A percentile compares a stretch with the other conserved stretches of the same genome.
phyloP scores from a whole-genome alignment of 1,140 invertebrate genomes.

The Zaprionus ghesquierei region DNA sequence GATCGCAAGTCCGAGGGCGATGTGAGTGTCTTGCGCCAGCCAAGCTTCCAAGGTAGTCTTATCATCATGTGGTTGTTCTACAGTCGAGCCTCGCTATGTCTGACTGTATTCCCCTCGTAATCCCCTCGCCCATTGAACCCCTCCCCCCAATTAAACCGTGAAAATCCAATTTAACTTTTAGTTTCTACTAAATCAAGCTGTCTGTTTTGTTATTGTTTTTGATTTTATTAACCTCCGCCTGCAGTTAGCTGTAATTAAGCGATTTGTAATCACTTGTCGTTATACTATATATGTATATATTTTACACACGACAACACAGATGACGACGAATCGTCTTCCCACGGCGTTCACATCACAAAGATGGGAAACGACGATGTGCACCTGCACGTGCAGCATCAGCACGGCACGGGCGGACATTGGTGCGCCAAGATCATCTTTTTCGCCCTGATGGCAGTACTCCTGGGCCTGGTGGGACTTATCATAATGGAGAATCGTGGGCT shows the following conservation, averaged over 20 bases:
- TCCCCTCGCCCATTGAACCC: neutral
- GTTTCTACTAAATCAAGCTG: constrained; percentile 7
- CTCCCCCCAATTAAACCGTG: neutral
- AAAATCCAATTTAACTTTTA: constrained; percentile 39
- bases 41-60: constrained; percentile 76
- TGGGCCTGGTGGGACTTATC: constrained; percentile 89
- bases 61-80: neutral
- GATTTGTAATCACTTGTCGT: constrained; percentile 21
- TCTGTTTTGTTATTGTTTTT: neutral
- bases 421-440: constrained; percentile 93
- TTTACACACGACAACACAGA: constrained; percentile 20
- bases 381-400: constrained; percentile 90
- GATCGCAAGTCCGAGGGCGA: constrained; percentile 81
- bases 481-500: constrained; percentile 90
- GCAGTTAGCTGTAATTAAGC: constrained; percentile 5
- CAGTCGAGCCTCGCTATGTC: neutral
- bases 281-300: too few relatives aligned
- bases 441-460: constrained; percentile 87
- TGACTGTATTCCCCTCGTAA: neutral
- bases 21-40: constrained; percentile 68
- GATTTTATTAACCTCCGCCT: neutral
- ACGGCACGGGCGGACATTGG: constrained; percentile 89
- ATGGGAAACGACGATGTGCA: constrained; percentile 84
- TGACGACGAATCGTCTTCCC: constrained; percentile 79
- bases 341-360: constrained; percentile 82